Conservation (phyloP, 2,888 invertebrate genomes). For the Patella pellucida region DNA sequence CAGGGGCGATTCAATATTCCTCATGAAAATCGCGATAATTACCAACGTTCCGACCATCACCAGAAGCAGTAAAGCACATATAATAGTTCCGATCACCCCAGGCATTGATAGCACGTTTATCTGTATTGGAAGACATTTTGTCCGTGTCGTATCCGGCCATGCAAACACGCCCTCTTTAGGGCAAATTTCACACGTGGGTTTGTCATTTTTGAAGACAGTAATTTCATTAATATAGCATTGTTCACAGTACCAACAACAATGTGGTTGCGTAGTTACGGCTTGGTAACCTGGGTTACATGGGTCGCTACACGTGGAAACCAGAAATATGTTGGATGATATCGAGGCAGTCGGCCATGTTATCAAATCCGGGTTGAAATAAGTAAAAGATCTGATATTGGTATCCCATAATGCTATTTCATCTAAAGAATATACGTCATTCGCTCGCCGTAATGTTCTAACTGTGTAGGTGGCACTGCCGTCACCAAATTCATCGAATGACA, state of each 20-base stretch:
- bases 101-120: constrained; percentile 21
- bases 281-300: constrained; percentile 40
- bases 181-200: constrained; percentile 35
- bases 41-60: constrained; percentile 27
- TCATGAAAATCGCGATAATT: constrained; percentile 32
- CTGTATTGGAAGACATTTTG: constrained; percentile 29
- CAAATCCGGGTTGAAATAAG: constrained; percentile 7
- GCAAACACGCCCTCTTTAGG: constrained; percentile 21
- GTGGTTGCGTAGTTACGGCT: constrained; percentile 33
- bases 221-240: constrained; percentile 42
- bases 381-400: constrained; percentile 15
- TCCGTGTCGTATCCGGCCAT: constrained; percentile 40
- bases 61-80: constrained; percentile 26
- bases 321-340: not conserved
- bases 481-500: constrained; percentile 37
- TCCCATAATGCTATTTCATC: constrained; percentile 37
- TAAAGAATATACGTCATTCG: constrained; percentile 15
- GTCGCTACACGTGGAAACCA: constrained; percentile 33
- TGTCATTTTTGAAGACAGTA: constrained; percentile 25
- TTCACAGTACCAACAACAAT: constrained; percentile 52
- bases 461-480: constrained; percentile 34
- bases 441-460: constrained; percentile 24
- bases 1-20: constrained; percentile 34
- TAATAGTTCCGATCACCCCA: constrained; percentile 24
- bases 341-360: constrained; percentile 18